Evolutionary conservation across 2,113 vertebrate genomes (phyloP).

Genomic region (Narcine bancroftii): DNA sequence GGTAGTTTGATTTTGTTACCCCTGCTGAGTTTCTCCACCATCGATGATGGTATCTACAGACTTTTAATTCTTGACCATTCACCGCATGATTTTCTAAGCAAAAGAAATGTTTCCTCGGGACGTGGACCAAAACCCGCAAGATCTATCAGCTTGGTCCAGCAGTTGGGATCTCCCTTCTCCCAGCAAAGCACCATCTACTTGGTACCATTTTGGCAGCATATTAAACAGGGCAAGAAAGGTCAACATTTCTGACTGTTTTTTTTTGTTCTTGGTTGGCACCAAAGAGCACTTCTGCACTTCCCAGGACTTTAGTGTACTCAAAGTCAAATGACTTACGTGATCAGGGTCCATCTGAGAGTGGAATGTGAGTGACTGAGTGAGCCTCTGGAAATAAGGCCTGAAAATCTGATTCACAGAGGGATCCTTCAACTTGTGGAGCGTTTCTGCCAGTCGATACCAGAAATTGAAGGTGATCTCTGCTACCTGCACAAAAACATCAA

Average conservation of each 20-base stretch:
- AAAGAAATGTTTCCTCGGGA: too few relatives aligned
- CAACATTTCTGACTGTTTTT: background rate
- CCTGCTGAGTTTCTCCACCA: too few relatives aligned
- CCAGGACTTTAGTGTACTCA: background rate
- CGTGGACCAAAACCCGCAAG: too few relatives aligned
- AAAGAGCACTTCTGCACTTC: background rate
- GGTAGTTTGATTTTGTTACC: too few relatives aligned
- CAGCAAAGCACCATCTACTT: background rate
- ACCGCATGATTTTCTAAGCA: too few relatives aligned
- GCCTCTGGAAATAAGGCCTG: conserved; percentile 90
- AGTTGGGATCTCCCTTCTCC: too few relatives aligned
- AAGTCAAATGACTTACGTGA: conserved; percentile 63
- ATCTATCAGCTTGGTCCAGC: too few relatives aligned
- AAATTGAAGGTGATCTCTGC: conserved; percentile 98
- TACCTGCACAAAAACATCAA: conserved; percentile 57
- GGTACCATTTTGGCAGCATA: background rate
- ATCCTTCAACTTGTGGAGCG: conserved; percentile 88
- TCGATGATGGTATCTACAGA: too few relatives aligned
- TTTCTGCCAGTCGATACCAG: conserved; percentile 94
- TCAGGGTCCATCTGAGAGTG: conserved; percentile 94
- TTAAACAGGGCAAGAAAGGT: background rate
- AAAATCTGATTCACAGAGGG: conserved; percentile 79
- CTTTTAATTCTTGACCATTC: too few relatives aligned
- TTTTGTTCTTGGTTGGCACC: background rate
- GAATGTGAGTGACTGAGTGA: conserved; percentile 85